A percentile compares a stretch with the other conserved stretches of the same genome.
phyloP scores from a whole-genome alignment of 2,797 vertebrate species.

The Lithobates pipiens region DNA sequence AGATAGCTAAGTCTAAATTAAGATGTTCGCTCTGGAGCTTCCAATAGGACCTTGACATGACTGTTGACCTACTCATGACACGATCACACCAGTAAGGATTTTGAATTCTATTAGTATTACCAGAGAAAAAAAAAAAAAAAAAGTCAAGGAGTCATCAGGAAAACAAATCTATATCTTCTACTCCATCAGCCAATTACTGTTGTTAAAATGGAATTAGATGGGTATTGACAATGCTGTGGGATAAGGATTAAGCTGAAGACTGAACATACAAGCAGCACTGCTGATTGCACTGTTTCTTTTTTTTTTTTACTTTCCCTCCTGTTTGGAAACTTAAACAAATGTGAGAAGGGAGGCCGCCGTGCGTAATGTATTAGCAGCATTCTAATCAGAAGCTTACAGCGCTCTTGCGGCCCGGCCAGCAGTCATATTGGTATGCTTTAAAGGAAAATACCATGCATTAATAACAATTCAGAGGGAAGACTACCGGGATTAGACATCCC shows the following conservation, averaged over 20 bases:
- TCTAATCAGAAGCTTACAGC: slow-evolving; percentile 44
- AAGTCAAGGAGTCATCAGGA: slow-evolving; percentile 99
- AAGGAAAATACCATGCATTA: neutral
- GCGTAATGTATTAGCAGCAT: slow-evolving; percentile 52
- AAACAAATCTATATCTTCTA: slow-evolving; percentile 99
- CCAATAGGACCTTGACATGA: slow-evolving; percentile 99
- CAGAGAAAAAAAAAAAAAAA: slow-evolving; percentile 87
- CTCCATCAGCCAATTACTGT: slow-evolving; percentile 99
- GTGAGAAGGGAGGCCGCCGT: slow-evolving; percentile 57
- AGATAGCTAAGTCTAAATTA: slow-evolving; percentile 95
- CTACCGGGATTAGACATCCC: slow-evolving; percentile 7
- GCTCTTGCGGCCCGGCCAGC: neutral
- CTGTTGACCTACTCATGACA: slow-evolving; percentile 98
- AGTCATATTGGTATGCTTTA: slow-evolving; percentile 15
- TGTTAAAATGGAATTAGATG: slow-evolving; percentile 99
- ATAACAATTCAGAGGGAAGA: slow-evolving; percentile 4
- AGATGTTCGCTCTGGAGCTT: slow-evolving; percentile 97
- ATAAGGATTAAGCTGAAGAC: slow-evolving; percentile 85
- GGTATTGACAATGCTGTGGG: slow-evolving; percentile 96
- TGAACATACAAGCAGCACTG: slow-evolving; percentile 70
- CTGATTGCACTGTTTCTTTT: slow-evolving; percentile 38
- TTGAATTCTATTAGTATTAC: slow-evolving; percentile 99
- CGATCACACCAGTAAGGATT: slow-evolving; percentile 94
- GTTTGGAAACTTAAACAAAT: slow-evolving; percentile 64
- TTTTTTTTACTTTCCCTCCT: neutral